Base-by-base conservation (phyloP, 35 echinoderm and acorn worm genomes). In the Stichopus chloronotus region DNA sequence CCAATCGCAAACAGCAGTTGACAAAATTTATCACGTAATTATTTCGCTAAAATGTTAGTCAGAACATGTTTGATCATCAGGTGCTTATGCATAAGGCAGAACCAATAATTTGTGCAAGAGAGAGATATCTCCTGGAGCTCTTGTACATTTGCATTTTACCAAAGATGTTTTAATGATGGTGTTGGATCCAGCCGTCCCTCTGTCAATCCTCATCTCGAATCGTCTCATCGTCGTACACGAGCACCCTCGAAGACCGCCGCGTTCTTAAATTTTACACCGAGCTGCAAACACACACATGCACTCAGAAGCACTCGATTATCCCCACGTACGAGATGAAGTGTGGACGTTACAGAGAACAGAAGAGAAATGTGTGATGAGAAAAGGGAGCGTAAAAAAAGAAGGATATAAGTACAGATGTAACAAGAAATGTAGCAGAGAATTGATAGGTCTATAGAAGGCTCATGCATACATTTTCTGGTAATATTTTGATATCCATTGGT, bases 381-480 rank as follows among this genome's bases (percentile, higher is more conserved):
- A 11, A 14, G 61, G 61, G 19, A 65, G 19, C 14, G n/a, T 17
- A 74, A 74, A 74, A 74, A 74, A 74, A 74, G 69, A 74, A 74
- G 61, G 61, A 65, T 2, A 74, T 16, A 74, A 74, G 2, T n/a
- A 14, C 14, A 74, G 69, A 74, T 74, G 69, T 74, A 74, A 72
- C 19, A 65, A 63, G 57, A 89, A 63, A 74, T 5, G 87, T 30
- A 87, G 43, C 12, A 12, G 65, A 72, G 87, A 89, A 21, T 89
- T 89, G 87, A 89, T 54, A 43, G 71, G 65, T 61, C 87, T 17
- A 23, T 59, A 89, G 87, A 89, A 89, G 43, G 87, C 87, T 89
- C 87, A 89, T 89, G 87, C 87, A 89, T 89, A 89, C 87, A 89
- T 89, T 63, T 58, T 89, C n/a, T 59, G 87, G 87, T 71, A 89